Evolutionary conservation across 2,797 vertebrate genomes (phyloP).

Genomic region (Onychomys arenicola): DNA sequence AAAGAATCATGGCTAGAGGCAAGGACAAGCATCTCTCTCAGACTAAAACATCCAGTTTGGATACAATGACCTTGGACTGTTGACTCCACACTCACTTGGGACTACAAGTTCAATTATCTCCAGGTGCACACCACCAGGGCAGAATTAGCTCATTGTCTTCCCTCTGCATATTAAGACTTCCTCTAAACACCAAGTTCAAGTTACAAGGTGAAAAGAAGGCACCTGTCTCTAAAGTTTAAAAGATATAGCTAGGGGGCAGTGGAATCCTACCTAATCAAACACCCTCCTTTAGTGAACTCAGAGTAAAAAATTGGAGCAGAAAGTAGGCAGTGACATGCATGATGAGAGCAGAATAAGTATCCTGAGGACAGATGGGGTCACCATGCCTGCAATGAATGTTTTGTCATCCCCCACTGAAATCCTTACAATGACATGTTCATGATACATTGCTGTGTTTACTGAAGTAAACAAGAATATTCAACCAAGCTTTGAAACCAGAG

Average conservation of each 20-base stretch:
- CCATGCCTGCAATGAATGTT: not conserved
- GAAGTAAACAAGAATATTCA: not conserved
- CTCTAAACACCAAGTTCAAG: conserved; percentile 17
- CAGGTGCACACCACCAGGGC: not conserved
- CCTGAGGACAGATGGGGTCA: not conserved
- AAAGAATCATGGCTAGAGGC: not conserved
- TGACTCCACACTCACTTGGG: not conserved
- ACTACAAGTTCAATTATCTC: not conserved
- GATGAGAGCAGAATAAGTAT: not conserved
- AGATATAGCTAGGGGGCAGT: not conserved
- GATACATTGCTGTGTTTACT: not conserved
- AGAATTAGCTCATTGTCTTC: not conserved
- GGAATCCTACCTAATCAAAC: not conserved
- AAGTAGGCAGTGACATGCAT: not conserved
- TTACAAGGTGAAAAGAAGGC: not conserved
- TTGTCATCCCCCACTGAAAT: not conserved
- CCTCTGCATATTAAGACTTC: conserved; percentile 8
- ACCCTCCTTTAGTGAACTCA: not conserved
- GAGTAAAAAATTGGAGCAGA: not conserved
- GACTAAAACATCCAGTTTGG: not conserved
- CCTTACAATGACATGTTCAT: not conserved
- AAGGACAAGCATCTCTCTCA: conserved; percentile 10
- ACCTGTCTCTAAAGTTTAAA: conserved; percentile 31
- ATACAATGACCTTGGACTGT: not conserved
- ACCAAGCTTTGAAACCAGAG: not conserved